Evolutionary conservation across 2,888 invertebrate species (phyloP), one percentile per base, ranked within the genome.

Genomic region (Pomacea canaliculata): DNA sequence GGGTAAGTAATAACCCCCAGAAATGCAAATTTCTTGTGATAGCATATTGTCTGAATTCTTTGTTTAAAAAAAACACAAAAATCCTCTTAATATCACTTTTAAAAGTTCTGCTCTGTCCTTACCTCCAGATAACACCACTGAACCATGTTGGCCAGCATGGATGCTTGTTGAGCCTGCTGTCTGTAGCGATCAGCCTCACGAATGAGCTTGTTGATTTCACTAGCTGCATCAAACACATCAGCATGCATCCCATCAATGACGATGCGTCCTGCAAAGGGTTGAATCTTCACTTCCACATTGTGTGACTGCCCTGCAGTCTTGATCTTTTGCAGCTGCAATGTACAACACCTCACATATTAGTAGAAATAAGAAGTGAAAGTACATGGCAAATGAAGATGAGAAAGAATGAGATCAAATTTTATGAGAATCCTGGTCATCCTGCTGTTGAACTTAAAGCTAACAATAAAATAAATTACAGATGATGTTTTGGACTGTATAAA

Each of bases 81-180:
- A 37, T 37, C 37, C 37, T 37, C 37, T 37, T 37, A 37, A 37
- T 37, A 37, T 37, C 3, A 37, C 4, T 1, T 4, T 7, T 27
- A 63, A 19, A 16, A 27, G 63, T 2, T 63, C 51, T 16, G 10
- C 12, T 56, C 12, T 56, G 51, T 56, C 16, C 12, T 56, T 56
- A 74, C 74, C 63, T 69, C 74, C 9, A 74, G 60, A 27, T 19
- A 69, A 59, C 23, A 74, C 74, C 74, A 74, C 68, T 74, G 74
- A 3, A 74, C 69, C 74, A 74, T 74, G 69, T 74, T 74, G 13
- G 62, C 74, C 60, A 69, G 12, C 69, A 74, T 69, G 23, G 74
- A 19, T 27, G 74, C 74, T n/a, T 48, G 7, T 46, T 62, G 48
- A 7, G 19, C 23, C 19, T 74, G 60, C 49, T 74, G 74, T 16